Evolutionary conservation across 2,888 invertebrate genomes (phyloP).

Genomic region (Morpho deidamia): DNA sequence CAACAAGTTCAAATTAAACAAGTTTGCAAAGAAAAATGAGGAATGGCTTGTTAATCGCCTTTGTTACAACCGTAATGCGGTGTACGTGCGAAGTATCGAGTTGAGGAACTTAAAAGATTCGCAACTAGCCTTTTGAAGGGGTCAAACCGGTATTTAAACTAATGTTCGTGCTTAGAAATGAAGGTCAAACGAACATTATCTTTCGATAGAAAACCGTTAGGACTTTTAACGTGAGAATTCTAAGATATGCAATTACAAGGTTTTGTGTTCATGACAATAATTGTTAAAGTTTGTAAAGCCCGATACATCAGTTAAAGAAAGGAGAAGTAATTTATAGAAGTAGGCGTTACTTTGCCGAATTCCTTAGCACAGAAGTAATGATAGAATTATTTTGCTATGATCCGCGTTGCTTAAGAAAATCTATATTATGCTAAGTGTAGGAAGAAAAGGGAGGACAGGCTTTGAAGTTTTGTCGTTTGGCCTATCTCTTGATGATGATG

Average conservation of each 20-base stretch:
- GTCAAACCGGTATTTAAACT: constrained; percentile 22
- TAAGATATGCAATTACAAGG: background rate
- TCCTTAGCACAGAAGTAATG: background rate
- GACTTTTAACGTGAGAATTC: constrained; percentile 26
- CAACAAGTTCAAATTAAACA: constrained; percentile 36
- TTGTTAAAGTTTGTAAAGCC: no score
- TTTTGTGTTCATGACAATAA: no score
- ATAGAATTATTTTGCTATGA: no score
- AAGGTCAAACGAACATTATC: constrained; percentile 27
- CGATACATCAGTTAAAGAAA: no score
- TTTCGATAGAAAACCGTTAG: constrained; percentile 24
- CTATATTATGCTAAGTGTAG: no score
- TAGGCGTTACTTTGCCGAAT: no score
- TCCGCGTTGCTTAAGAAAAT: no score
- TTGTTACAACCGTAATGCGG: constrained; percentile 53
- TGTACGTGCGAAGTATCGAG: constrained; percentile 49
- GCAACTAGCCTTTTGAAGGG: constrained; percentile 27
- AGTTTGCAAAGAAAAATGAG: constrained; percentile 39
- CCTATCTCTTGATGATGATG: no score
- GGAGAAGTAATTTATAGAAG: no score
- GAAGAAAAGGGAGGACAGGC: no score
- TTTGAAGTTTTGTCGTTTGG: no score
- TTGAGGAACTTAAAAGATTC: constrained; percentile 42
- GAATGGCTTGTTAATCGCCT: constrained; percentile 64
- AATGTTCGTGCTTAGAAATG: constrained; percentile 23